Percentiles rank a stretch among this genome's conserved stretches.
These are phyloP conservation scores for Balanococcus diminutus DNA, from an alignment of 2,888 invertebrate genomes.

Conservation along the genomic window DNA sequence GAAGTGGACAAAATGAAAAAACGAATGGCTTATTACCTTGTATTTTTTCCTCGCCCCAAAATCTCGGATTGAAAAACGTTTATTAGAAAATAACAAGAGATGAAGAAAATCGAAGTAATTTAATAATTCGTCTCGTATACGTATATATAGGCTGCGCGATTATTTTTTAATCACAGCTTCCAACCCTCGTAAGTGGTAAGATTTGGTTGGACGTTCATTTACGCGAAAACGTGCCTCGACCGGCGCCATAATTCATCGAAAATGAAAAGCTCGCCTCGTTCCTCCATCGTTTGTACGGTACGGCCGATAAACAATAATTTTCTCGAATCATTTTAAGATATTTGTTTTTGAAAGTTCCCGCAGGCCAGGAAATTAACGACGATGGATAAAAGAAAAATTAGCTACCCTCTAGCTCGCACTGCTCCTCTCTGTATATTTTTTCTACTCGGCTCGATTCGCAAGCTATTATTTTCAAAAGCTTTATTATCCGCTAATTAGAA, in stretches of 20 bases:
- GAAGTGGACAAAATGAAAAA: not conserved
- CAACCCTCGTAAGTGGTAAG: not conserved
- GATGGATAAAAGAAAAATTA: slow-evolving; percentile 46
- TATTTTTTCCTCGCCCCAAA: not conserved
- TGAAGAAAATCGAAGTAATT: slow-evolving; percentile 16
- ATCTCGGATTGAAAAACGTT: not conserved
- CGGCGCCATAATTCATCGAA: slow-evolving; percentile 45
- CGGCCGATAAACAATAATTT: slow-evolving; percentile 46
- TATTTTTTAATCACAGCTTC: slow-evolving; percentile 44
- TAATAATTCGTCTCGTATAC: slow-evolving; percentile 29
- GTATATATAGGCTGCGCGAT: not conserved
- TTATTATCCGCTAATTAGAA: slow-evolving; percentile 47
- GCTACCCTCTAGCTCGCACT: not conserved
- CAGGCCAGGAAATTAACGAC: slow-evolving; percentile 47
- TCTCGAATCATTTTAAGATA: slow-evolving; percentile 52
- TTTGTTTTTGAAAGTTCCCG: slow-evolving; percentile 54
- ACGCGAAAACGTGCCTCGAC: slow-evolving; percentile 31
- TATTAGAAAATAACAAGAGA: not conserved
- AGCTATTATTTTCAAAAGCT: not conserved
- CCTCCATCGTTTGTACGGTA: slow-evolving; percentile 16
- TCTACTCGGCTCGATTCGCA: no score
- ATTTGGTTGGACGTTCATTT: slow-evolving; percentile 29
- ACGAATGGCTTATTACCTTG: not conserved
- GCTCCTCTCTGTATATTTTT: not conserved
- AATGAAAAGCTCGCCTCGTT: slow-evolving; percentile 50